These are phyloP conservation scores for Struthio camelus DNA, from an alignment of 2,113 vertebrate species.

Conservation along the genomic window DNA sequence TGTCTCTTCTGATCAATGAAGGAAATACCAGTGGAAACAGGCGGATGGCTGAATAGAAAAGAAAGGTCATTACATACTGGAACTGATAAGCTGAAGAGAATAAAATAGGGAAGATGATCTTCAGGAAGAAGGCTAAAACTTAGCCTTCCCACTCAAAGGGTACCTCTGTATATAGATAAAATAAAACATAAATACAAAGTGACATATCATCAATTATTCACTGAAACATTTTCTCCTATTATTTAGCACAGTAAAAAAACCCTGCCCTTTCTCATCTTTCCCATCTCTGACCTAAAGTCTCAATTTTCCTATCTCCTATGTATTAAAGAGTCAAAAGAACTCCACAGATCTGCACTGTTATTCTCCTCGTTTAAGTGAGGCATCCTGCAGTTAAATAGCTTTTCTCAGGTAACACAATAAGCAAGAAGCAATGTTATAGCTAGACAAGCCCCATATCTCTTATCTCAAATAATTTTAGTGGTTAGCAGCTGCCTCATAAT, in stretches of 20 bases:
- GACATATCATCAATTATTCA: background rate
- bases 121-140: background rate
- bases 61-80: background rate
- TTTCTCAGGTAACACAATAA: background rate
- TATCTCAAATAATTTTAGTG: background rate
- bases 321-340: background rate
- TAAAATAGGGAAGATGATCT: background rate
- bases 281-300: background rate
- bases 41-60: background rate
- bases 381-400: background rate
- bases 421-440: background rate
- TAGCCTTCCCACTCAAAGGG: background rate
- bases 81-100: background rate
- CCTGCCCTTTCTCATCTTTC: background rate
- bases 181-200: background rate
- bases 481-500: background rate
- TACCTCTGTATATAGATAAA: background rate
- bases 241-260: background rate
- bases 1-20: background rate
- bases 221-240: background rate
- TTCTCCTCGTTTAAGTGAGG: background rate
- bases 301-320: background rate
- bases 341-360: background rate
- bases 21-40: background rate
- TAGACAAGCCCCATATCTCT: background rate